Evolutionary conservation across 2,113 vertebrate species (phyloP).

Genomic region (Oxyura jamaicensis): DNA sequence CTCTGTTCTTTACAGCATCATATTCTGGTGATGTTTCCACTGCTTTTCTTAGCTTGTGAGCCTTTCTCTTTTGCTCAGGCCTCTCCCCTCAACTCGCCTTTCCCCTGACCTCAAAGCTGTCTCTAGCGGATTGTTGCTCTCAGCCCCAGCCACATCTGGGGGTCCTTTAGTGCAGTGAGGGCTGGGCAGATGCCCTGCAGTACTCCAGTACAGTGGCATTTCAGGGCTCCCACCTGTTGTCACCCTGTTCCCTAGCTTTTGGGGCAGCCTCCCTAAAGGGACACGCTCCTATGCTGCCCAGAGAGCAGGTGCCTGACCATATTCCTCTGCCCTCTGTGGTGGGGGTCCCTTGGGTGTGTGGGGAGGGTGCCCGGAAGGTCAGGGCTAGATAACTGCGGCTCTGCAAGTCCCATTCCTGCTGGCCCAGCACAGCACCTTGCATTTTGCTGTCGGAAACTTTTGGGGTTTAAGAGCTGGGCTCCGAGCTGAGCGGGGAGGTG

Average conservation of each 20-base stretch:
- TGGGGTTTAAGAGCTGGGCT: background rate
- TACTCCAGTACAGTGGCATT: background rate
- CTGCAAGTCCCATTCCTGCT: background rate
- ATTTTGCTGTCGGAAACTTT: background rate
- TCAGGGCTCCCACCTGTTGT: accelerated
- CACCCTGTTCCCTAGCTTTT: accelerated
- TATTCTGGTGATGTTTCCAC: background rate
- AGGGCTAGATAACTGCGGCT: accelerated
- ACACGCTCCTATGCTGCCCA: accelerated
- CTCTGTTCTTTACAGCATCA: slow-evolving; percentile 41
- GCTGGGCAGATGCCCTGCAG: background rate
- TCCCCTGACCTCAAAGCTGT: background rate
- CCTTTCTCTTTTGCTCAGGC: background rate
- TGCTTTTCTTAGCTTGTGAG: background rate
- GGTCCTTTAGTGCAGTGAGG: background rate
- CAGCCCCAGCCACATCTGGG: accelerated
- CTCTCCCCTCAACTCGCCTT: background rate
- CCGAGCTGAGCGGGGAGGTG: too few relatives aligned
- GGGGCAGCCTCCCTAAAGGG: background rate
- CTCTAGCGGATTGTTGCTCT: background rate
- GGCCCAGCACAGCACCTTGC: background rate
- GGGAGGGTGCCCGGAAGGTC: background rate
- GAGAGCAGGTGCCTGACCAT: background rate
- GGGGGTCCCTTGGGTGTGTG: background rate
- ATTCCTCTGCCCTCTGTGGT: background rate